Evolutionary conservation across 2,113 vertebrate genomes (phyloP).

Genomic region (Eublepharis macularius): DNA sequence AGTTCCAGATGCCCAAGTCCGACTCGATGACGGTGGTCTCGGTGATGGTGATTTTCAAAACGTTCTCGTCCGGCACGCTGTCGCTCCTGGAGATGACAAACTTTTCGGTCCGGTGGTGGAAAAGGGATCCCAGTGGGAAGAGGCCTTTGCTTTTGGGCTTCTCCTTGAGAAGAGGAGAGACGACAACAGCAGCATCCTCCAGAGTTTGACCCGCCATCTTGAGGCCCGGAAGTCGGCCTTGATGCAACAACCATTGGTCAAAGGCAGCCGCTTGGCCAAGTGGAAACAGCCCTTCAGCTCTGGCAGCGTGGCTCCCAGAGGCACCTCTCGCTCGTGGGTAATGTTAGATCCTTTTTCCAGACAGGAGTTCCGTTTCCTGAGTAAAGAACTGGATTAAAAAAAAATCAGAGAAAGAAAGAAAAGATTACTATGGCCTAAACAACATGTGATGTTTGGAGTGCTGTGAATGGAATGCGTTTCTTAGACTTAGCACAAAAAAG

Average conservation of each 20-base stretch:
- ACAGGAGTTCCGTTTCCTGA: not conserved
- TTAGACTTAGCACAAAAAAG: too few species aligned
- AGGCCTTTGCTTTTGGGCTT: slow-evolving; percentile 51
- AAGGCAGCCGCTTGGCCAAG: not conserved
- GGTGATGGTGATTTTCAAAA: slow-evolving; percentile 90
- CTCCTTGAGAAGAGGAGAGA: slow-evolving; percentile 40
- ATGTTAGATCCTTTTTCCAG: not conserved
- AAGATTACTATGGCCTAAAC: not conserved
- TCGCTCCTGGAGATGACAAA: slow-evolving; percentile 81
- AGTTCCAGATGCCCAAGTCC: slow-evolving; percentile 86
- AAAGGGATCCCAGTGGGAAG: slow-evolving; percentile 71
- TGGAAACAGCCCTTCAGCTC: slow-evolving; percentile 17
- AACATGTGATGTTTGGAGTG: too few species aligned
- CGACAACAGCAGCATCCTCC: not conserved
- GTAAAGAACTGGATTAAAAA: not conserved
- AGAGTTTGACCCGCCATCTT: slow-evolving; percentile 57
- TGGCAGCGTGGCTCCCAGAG: slow-evolving; percentile 25
- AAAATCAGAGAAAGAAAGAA: fast-evolving
- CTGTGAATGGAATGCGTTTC: too few species aligned
- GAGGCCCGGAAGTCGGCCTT: not conserved
- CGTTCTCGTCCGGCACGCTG: slow-evolving; percentile 81
- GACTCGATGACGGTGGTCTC: slow-evolving; percentile 93
- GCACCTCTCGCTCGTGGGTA: not conserved
- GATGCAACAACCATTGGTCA: not conserved
- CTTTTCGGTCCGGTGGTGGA: slow-evolving; percentile 77